phyloP scores from a whole-genome alignment of 1,140 invertebrate genomes.

The Caenorhabditis brenneri region DNA sequence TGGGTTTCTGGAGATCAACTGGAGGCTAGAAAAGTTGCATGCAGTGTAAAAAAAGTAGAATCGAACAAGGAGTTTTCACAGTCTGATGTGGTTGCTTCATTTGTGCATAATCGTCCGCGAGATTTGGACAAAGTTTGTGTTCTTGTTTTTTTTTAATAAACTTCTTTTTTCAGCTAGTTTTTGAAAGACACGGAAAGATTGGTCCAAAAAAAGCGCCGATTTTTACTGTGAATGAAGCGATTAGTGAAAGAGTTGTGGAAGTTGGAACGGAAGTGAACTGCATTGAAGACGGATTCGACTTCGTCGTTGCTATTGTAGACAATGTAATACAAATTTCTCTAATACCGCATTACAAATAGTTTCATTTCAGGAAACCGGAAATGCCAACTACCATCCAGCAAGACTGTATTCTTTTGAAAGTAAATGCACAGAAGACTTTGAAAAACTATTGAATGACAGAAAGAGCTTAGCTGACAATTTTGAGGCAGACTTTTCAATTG shows the following conservation, averaged over 20 bases:
- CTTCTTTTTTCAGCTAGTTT: neutral
- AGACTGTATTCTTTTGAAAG: neutral
- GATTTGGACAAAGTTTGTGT: neutral
- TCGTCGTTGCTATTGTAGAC: neutral
- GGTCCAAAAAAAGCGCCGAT: neutral
- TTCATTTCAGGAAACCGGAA: neutral
- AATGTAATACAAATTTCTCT: neutral
- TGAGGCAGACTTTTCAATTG: neutral
- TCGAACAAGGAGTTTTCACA: neutral
- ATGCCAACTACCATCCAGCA: neutral
- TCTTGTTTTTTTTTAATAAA: neutral
- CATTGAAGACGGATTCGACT: slow-evolving; percentile 35
- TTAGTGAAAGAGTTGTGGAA: slow-evolving; percentile 8
- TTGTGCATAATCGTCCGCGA: neutral
- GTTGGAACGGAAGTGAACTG: slow-evolving; percentile 11
- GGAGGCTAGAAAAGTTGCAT: neutral
- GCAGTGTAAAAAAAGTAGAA: neutral
- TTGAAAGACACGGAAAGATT: slow-evolving; percentile 1
- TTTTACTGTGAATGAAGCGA: neutral
- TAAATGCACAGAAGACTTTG: slow-evolving; percentile 15
- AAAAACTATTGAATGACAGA: neutral
- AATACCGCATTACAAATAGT: neutral
- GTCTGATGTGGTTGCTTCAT: neutral
- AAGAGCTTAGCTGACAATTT: neutral
- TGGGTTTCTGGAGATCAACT: neutral